A percentile compares a stretch with the other conserved stretches of the same genome.
Evolutionary conservation across 2,113 vertebrate genomes (phyloP).

Genomic region (Hepsetus odoe): DNA sequence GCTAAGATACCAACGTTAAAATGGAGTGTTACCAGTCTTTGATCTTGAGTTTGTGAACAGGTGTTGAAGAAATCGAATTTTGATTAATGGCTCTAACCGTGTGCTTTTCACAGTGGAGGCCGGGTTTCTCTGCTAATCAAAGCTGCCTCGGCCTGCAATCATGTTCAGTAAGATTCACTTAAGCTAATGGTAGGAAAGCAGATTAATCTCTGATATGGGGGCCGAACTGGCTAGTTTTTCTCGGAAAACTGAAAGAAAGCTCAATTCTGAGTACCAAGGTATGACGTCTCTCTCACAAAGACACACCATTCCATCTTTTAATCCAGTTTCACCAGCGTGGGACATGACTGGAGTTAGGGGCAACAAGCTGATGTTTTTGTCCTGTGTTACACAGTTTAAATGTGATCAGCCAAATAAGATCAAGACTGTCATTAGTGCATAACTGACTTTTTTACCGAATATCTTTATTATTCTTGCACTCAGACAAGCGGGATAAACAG

Average conservation of each 20-base stretch:
- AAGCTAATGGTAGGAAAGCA: constrained; percentile 26
- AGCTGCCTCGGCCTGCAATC: constrained; percentile 7
- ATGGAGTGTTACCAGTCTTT: not conserved
- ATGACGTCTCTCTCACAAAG: not conserved
- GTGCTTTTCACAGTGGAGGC: not conserved
- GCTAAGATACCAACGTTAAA: too few species aligned
- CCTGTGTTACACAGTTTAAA: constrained; percentile 4
- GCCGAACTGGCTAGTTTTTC: constrained; percentile 22
- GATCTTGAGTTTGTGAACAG: not conserved
- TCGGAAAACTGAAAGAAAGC: constrained; percentile 27
- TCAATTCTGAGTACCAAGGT: not conserved
- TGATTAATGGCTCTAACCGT: not conserved
- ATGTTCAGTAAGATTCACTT: constrained; percentile 17
- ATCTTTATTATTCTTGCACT: too few species aligned
- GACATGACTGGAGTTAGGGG: not conserved
- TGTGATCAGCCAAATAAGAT: not conserved
- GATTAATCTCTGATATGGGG: not conserved
- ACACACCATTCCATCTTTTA: constrained; percentile 16
- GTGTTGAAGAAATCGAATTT: not conserved
- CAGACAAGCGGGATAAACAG: too few species aligned
- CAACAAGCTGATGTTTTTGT: constrained; percentile 2
- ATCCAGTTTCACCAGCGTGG: not conserved
- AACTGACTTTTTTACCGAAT: too few species aligned
- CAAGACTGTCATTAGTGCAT: too few species aligned
- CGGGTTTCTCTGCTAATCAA: not conserved